phyloP scores from a whole-genome alignment of 2,888 invertebrate genomes.

The Drosophila merina region DNA sequence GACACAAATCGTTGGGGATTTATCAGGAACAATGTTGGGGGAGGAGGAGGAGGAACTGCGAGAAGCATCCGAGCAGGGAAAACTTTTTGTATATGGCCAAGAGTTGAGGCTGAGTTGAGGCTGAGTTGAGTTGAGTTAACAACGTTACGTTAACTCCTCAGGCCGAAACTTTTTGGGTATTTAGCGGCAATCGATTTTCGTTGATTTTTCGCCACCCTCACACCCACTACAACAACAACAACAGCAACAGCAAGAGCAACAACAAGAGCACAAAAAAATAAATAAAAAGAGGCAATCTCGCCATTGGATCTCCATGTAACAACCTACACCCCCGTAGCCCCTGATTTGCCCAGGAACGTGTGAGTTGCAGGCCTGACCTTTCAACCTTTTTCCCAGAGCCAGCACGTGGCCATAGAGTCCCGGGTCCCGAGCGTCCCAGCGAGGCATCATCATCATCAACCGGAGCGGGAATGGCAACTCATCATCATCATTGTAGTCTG shows the following conservation, averaged over 20 bases:
- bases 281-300: constrained; percentile 21
- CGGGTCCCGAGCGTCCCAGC: constrained; percentile 32
- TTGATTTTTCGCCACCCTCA: constrained; percentile 60
- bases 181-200: constrained; percentile 76
- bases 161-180: constrained; percentile 67
- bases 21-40: constrained; percentile 41
- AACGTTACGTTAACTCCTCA: constrained; percentile 64
- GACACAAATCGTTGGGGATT: constrained; percentile 70
- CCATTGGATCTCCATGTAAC: constrained; percentile 19
- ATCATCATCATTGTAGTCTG: constrained; percentile 76
- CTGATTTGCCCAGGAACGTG: constrained; percentile 19
- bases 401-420: constrained; percentile 63
- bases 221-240: constrained; percentile 2
- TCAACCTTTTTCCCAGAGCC: constrained; percentile 71
- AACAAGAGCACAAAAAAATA: not conserved
- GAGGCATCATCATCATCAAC: constrained; percentile 47
- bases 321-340: not conserved
- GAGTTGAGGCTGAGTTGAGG: constrained; percentile 52
- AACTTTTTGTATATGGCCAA: constrained; percentile 44
- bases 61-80: constrained; percentile 14
- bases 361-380: constrained; percentile 66
- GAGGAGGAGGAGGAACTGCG: not conserved
- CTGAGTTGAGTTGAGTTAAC: constrained; percentile 42
- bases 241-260: not conserved
- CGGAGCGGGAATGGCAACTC: constrained; percentile 58